Base-by-base conservation (phyloP, 2,888 invertebrate genomes). In the Sinhomidia bicolor region DNA sequence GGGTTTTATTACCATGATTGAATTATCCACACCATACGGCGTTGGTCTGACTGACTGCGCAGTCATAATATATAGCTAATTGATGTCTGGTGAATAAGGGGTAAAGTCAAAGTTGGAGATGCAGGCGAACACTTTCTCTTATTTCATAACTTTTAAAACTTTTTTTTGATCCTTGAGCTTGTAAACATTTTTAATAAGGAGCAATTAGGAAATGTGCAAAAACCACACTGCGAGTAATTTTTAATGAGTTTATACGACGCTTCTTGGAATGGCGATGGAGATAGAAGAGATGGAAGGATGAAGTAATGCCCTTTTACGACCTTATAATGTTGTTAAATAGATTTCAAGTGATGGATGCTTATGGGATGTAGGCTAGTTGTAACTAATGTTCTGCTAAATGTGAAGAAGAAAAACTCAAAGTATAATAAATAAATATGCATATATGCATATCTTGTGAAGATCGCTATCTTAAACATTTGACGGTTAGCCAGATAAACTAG, bases 221-320 rank as follows among this genome's bases (percentile, higher is more conserved):
- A 65, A 29, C 1, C 29, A 51, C 1, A 62, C 17, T 32, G 4
- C 17, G 65, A 68, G 41, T 29, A 0, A 9, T n/a, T 41, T 68
- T 36, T 68, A 68, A 68, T 41, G 68, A 68, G 68, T 68, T 68
- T 41, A 68, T 68, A 12, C 12, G 10, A 20, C 1, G 17, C 23
- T 41, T 26, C 6, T 65, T 65, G 26, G 23, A 60, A 60, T 57
- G n/a, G 32, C 10, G 26, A 17, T 29, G 54, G n/a, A 54, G 54
- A n/a, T n/a, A 54, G 14, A 12, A 12, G 60, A 12, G 60, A 60
- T 2, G 65, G 32, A 47, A n/a, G 2, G 74, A 54, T 78, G 51
- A 78, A 78, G 78, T 54, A 78, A 51, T 78, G 23, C 78, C 32
- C 54, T 78, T 76, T 78, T 78, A 78, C 54, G 29, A 54, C 78